Conservation (phyloP, 2,888 invertebrate species). For the Leptogaster cylindrica region DNA sequence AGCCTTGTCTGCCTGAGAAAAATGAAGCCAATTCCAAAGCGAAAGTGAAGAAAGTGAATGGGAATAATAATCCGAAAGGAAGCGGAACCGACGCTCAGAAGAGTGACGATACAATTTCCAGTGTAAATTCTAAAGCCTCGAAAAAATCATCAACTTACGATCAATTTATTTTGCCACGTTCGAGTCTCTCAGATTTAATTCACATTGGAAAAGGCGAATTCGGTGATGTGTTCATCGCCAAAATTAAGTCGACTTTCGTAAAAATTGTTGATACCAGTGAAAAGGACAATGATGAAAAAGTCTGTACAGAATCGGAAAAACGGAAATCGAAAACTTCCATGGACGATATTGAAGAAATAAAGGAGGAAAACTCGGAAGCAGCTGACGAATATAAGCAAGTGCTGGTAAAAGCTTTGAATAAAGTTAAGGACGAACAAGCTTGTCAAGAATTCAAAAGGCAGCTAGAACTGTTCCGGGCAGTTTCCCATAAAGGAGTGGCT, state of each 20-base stretch:
- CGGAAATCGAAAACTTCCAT: conserved; percentile 60
- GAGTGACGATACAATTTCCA: conserved; percentile 72
- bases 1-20: conserved; percentile 57
- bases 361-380: conserved; percentile 57
- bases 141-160: conserved; percentile 72
- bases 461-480: conserved; percentile 81
- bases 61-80: conserved; percentile 59
- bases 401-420: conserved; percentile 78
- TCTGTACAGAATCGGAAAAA: conserved; percentile 54
- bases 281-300: conserved; percentile 50
- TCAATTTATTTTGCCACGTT: conserved; percentile 75
- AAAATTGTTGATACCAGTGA: conserved; percentile 50
- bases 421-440: conserved; percentile 77
- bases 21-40: conserved; percentile 41
- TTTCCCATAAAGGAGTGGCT: conserved; percentile 83
- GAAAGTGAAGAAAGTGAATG: conserved; percentile 56
- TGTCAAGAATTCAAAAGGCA: conserved; percentile 87
- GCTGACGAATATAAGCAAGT: conserved; percentile 61
- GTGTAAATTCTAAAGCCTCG: conserved; percentile 68
- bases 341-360: conserved; percentile 62
- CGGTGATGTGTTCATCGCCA: conserved; percentile 88
- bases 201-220: conserved; percentile 85
- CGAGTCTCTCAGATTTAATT: conserved; percentile 73
- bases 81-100: conserved; percentile 65
- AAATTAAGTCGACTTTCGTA: conserved; percentile 60